Evolutionary conservation across 1,140 invertebrate species (phyloP).

Genomic region (Pentalonia nigronervosa): DNA sequence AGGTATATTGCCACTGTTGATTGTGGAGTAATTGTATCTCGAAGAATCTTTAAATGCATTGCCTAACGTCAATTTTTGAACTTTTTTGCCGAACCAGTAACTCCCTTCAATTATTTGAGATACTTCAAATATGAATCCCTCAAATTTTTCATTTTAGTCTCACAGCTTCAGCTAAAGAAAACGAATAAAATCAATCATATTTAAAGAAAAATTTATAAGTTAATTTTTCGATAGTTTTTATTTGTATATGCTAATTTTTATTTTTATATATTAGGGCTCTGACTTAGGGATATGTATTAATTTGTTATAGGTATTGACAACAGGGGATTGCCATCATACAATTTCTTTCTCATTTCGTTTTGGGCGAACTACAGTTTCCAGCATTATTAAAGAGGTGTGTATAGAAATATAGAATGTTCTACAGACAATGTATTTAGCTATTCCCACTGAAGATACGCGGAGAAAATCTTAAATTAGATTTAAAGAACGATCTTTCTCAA

Average conservation of each 20-base stretch:
- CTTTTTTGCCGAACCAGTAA: not conserved
- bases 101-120: not conserved
- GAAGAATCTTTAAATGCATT: not conserved
- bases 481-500: slow-evolving; percentile 62
- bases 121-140: not conserved
- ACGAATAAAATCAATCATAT: not conserved
- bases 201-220: no score
- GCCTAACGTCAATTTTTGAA: not conserved
- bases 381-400: slow-evolving; percentile 53
- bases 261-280: not conserved
- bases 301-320: not conserved
- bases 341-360: slow-evolving; percentile 52
- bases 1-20: not conserved
- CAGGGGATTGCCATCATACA: not conserved
- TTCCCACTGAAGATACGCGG: slow-evolving; percentile 25
- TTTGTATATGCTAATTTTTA: not conserved
- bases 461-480: slow-evolving; percentile 64
- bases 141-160: not conserved
- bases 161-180: not conserved
- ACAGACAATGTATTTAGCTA: not conserved
- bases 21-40: not conserved
- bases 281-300: no score
- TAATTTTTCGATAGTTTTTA: no score
- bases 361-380: slow-evolving; percentile 33
- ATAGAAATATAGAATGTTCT: slow-evolving; percentile 6